Conservation (phyloP, 2,888 invertebrate species). For the Cerastis rubricosa region DNA sequence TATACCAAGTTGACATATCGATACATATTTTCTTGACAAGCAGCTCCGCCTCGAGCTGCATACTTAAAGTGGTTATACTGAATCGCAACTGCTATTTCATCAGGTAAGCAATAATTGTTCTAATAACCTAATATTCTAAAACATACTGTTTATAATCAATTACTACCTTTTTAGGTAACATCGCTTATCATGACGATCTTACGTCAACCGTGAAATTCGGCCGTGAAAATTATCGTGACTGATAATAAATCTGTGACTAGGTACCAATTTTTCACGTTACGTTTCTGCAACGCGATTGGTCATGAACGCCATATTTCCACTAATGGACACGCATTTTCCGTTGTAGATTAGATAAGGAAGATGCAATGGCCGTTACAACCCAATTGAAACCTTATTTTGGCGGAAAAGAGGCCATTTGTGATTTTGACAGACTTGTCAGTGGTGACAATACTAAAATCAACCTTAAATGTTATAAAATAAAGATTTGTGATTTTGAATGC, state of each 20-base stretch:
- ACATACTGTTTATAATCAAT: constrained; percentile 48
- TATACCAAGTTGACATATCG: neutral
- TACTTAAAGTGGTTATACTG: neutral
- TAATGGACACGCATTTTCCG: constrained; percentile 28
- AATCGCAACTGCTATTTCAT: constrained; percentile 14
- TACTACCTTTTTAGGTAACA: constrained; percentile 28
- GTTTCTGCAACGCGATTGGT: constrained; percentile 39
- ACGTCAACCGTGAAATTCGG: constrained; percentile 44
- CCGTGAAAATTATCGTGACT: constrained; percentile 46
- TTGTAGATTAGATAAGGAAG: constrained; percentile 9
- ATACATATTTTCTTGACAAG: neutral
- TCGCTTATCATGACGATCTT: constrained; percentile 30
- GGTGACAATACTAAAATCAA: neutral
- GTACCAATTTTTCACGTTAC: constrained; percentile 35
- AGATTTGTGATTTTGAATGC: neutral
- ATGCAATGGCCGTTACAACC: neutral
- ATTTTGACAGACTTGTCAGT: neutral
- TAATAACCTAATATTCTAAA: constrained; percentile 23
- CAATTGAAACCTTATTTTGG: neutral
- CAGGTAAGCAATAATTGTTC: constrained; percentile 10
- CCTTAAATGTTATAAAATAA: neutral
- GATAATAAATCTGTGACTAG: constrained; percentile 42
- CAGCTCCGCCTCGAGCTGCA: neutral
- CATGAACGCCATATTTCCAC: constrained; percentile 28
- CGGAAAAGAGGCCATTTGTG: neutral